A percentile compares a stretch with the other conserved stretches of the same genome.
Conservation (phyloP, 2,797 vertebrate species). For the Halcyon leucocephala region DNA sequence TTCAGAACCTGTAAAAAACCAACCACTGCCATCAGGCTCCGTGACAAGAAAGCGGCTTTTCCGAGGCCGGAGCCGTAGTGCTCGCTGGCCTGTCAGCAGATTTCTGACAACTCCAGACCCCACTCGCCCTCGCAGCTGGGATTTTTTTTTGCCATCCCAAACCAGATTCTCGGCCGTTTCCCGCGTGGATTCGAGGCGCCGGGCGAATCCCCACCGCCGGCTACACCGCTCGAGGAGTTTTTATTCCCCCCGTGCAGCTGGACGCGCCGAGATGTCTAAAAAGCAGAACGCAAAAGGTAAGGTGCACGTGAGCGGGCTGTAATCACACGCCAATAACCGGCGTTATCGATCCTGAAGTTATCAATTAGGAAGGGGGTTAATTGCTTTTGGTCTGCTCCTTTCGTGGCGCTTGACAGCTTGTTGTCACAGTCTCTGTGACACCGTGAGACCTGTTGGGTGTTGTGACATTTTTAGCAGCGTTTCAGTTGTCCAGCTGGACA, state of each 20-base stretch:
- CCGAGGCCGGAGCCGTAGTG: not conserved
- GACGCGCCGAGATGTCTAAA: slow-evolving; percentile 72
- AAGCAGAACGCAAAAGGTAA: slow-evolving; percentile 80
- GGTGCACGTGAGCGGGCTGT: not conserved
- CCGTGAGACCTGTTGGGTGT: not conserved
- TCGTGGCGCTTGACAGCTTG: not conserved
- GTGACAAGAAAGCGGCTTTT: slow-evolving; percentile 49
- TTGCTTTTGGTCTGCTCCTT: not conserved
- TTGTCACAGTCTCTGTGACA: not conserved
- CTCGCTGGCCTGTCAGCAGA: slow-evolving; percentile 15
- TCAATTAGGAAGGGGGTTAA: not conserved
- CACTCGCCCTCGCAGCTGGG: slow-evolving; percentile 17
- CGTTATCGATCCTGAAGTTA: not conserved
- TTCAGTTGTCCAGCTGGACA: not conserved
- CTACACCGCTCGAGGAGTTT: not conserved
- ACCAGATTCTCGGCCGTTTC: not conserved
- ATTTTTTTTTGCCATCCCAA: not conserved
- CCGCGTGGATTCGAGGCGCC: not conserved
- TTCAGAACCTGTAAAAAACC: slow-evolving; percentile 44
- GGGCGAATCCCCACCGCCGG: not conserved
- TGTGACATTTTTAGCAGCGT: not conserved
- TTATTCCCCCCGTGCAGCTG: not conserved
- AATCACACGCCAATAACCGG: not conserved
- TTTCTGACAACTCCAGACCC: slow-evolving; percentile 6
- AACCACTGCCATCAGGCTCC: slow-evolving; percentile 6